Percentiles rank a stretch among this genome's conserved stretches.
phyloP scores from a whole-genome alignment of 2,888 invertebrate species.

The Linyphia triangularis region DNA sequence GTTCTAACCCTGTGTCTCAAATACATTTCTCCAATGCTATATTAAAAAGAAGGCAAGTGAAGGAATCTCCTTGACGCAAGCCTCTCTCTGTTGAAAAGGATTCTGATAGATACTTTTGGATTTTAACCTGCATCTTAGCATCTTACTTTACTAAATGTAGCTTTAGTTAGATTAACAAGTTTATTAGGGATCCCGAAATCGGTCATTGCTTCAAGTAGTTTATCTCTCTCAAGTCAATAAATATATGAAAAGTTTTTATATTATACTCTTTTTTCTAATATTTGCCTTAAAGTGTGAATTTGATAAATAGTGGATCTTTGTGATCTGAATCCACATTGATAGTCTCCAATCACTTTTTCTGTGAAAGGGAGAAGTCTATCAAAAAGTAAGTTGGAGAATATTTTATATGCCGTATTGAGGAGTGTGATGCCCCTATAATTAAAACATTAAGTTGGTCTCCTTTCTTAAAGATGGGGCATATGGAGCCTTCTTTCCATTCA shows the following conservation, averaged over 20 bases:
- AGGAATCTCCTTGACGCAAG: not conserved
- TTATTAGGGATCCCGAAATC: not conserved
- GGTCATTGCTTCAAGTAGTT: not conserved
- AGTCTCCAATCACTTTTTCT: no score
- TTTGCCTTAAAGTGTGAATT: no score
- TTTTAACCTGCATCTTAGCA: not conserved
- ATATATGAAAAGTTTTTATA: not conserved
- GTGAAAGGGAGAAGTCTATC: no score
- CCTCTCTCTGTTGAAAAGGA: no score
- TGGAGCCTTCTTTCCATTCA: not conserved
- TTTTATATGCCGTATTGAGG: conserved; percentile 1
- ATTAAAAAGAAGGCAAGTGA: not conserved
- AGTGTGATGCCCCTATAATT: not conserved
- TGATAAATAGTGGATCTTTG: not conserved
- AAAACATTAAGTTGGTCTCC: not conserved
- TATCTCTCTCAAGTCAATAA: not conserved
- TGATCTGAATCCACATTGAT: not conserved
- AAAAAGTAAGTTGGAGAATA: not conserved
- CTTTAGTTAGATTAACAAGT: not conserved
- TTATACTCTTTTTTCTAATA: not conserved
- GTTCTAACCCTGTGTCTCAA: not conserved
- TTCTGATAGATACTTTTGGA: no score
- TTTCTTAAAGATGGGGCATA: not conserved
- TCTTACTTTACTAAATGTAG: not conserved
- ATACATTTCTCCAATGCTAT: not conserved